Base-by-base conservation (phyloP, 2,888 invertebrate species). In the Scaptomyza polygonia region DNA sequence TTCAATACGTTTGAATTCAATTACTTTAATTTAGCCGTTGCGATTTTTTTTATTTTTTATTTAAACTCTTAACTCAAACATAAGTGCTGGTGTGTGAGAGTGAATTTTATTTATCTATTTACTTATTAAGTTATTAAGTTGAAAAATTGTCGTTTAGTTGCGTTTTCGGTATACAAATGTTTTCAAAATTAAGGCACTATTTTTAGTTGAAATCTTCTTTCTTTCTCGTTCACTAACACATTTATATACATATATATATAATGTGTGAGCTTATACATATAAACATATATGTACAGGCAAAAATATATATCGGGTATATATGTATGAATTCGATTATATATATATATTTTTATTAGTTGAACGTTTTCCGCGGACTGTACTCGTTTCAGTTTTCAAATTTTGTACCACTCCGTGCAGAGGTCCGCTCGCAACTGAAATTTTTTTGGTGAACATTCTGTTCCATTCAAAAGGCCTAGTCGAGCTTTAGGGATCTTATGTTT, bases 351-450 rank as follows among this genome's bases (percentile, higher is more conserved):
- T 75, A 77, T 85, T 79, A 82, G 78, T 80, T 84, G 82, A 91
- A 89, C 88, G 88, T 89, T 90, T 91, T 90, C 88, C 92, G 92
- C 92, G 92, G 92, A 92, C 91, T 91, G 87, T 89, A 87, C 78
- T 88, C 83, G 81, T 75, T 79, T 75, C 62, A 71, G 81, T 84
- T 83, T 82, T 67, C 11, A 51, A 87, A 79, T 88, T 77, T 91
- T 90, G 91, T 92, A 91, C 92, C 91, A 91, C 91, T 91, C 91
- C 89, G 90, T 90, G 91, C 91, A 91, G 90, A 91, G 92, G 92
- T 92, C 92, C 92, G 92, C 92, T 92, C 92, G 92, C 91, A 92
- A 92, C 92, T 92, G 89, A 91, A 90, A 82, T 77, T 82, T 84
- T 88, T 90, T 87, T 73, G 79, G 79, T 77, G 78, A 74, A 85